These are phyloP conservation scores for Dissostichus mawsoni DNA, from an alignment of 2,113 vertebrate genomes.

Conservation along the genomic window DNA sequence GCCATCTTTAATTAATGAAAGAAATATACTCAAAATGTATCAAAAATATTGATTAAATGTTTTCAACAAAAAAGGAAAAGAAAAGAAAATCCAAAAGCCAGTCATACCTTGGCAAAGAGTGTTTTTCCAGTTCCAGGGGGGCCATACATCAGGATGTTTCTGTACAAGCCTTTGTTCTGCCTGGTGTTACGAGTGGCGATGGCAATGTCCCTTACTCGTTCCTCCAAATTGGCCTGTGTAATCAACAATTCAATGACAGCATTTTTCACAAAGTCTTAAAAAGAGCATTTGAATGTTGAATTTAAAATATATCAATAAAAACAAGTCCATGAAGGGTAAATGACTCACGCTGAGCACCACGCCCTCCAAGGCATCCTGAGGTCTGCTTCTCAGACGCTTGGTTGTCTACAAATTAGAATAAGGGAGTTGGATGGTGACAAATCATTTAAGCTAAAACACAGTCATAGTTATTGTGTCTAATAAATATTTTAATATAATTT, in stretches of 20 bases:
- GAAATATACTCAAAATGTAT: neutral
- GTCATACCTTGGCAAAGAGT: constrained; percentile 90
- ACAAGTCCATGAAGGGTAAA: neutral
- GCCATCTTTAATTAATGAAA: neutral
- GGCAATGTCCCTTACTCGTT: constrained; percentile 91
- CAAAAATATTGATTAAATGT: neutral
- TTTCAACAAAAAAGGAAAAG: neutral
- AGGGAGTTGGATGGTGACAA: neutral
- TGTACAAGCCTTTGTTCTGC: constrained; percentile 89
- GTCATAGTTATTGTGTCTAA: neutral
- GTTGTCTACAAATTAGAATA: constrained; percentile 77
- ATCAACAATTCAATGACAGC: neutral
- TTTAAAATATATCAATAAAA: neutral
- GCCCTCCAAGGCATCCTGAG: constrained; percentile 91
- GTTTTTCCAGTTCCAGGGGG: constrained; percentile 93
- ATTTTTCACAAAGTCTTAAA: constrained; percentile 4
- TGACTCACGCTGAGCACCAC: constrained; percentile 91
- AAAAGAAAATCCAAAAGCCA: too few relatives aligned
- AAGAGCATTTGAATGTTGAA: neutral
- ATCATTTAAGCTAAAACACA: neutral
- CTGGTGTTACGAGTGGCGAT: constrained; percentile 91
- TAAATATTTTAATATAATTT: neutral
- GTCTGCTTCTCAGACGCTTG: constrained; percentile 87
- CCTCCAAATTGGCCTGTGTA: constrained; percentile 88
- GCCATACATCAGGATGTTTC: constrained; percentile 91